Conservation (phyloP, 37 sponge, comb jelly and placozoan species). For the Axinella damicornis region DNA sequence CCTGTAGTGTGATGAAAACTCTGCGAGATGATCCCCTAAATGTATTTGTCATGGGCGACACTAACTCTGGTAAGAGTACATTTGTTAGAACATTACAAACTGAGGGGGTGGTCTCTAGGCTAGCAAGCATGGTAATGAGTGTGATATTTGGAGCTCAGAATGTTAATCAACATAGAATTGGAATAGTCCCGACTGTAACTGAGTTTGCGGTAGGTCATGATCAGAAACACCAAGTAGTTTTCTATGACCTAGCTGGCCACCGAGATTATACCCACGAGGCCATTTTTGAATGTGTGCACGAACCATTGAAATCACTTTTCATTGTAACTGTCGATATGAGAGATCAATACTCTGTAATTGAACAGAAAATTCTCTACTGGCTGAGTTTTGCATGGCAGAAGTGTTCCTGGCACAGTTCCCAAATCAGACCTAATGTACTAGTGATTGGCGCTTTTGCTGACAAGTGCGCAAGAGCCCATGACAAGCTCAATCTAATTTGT, state of each 20-base stretch:
- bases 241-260: slow-evolving; percentile 28
- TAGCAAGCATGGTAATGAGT: no score
- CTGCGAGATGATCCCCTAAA: neutral
- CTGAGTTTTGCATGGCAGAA: slow-evolving; percentile 1
- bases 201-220: neutral
- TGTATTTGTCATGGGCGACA: slow-evolving; percentile 39
- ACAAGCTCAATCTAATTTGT: neutral
- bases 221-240: slow-evolving; percentile 12
- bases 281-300: slow-evolving; percentile 11
- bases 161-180: neutral
- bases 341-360: neutral
- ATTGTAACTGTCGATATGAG: slow-evolving; percentile 23
- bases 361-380: slow-evolving; percentile 30
- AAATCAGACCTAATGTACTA: neutral
- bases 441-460: slow-evolving; percentile 16
- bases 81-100: slow-evolving; percentile 35
- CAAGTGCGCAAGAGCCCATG: neutral
- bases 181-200: slow-evolving; percentile 18
- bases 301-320: slow-evolving; percentile 33
- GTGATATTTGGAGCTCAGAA: no score
- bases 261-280: slow-evolving; percentile 45
- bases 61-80: slow-evolving; percentile 40
- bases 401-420: neutral
- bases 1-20: neutral
- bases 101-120: neutral